Conservation (phyloP, 2,797 vertebrate genomes). For the Microhierax caerulescens region DNA sequence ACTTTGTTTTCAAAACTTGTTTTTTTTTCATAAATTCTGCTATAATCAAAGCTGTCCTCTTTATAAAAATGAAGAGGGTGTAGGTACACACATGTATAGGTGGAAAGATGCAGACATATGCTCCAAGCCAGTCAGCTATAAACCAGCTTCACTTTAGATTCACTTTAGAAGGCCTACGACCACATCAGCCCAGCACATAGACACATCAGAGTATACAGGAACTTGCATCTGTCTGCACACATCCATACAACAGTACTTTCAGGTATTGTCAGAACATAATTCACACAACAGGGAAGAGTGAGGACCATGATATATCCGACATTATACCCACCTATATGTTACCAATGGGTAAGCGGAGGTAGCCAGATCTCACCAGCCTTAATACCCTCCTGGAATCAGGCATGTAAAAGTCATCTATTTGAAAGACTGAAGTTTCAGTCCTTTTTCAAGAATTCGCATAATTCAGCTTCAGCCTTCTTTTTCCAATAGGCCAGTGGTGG, state of each 20-base stretch:
- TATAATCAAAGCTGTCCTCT: neutral
- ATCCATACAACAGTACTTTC: neutral
- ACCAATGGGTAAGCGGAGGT: neutral
- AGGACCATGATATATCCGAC: neutral
- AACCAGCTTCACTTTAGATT: neutral
- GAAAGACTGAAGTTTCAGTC: neutral
- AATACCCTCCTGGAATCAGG: neutral
- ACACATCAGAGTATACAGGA: neutral
- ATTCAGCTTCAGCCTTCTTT: neutral
- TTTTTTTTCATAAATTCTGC: neutral
- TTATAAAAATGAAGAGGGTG: neutral
- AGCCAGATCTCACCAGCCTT: neutral
- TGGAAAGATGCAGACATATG: neutral
- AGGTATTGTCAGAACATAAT: neutral
- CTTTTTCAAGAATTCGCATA: neutral
- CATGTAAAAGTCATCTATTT: neutral
- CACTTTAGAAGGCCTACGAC: neutral
- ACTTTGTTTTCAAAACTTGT: neutral
- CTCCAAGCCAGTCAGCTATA: neutral
- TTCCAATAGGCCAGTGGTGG: neutral
- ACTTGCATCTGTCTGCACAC: neutral
- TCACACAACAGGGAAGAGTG: neutral
- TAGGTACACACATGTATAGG: neutral
- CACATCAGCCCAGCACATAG: neutral
- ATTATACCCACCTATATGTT: neutral